These are phyloP conservation scores for Edolisoma coerulescens DNA, from an alignment of 2,113 vertebrate species.

Conservation along the genomic window DNA sequence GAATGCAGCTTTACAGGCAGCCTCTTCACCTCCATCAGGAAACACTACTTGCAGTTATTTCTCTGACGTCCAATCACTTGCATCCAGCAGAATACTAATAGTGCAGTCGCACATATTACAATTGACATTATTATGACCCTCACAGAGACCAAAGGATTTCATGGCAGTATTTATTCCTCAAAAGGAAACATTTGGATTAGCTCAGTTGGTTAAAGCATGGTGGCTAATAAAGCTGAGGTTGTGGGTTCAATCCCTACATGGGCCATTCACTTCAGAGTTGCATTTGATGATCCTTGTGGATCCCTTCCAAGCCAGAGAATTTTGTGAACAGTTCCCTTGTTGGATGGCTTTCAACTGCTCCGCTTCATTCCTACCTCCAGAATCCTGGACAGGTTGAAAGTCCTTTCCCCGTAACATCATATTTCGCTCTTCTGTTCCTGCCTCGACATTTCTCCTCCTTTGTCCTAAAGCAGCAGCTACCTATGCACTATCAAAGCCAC, in stretches of 20 bases:
- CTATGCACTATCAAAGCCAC: background rate
- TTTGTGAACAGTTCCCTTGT: background rate
- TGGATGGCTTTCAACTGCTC: background rate
- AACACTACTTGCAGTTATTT: background rate
- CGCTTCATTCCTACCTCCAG: background rate
- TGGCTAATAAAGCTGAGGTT: background rate
- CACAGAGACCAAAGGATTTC: background rate
- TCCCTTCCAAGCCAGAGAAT: background rate
- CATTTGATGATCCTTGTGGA: background rate
- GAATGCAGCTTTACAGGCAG: background rate
- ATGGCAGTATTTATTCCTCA: background rate
- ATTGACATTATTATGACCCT: background rate
- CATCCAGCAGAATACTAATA: background rate
- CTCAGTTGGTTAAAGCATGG: background rate
- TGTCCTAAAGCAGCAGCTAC: background rate
- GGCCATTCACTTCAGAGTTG: background rate
- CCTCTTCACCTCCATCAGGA: background rate
- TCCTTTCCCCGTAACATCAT: background rate
- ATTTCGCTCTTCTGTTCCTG: background rate
- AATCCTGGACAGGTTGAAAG: background rate
- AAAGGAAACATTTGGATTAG: background rate
- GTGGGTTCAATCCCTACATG: background rate
- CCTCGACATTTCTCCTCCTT: background rate
- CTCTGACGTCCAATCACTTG: background rate
- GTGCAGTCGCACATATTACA: background rate